Percentiles rank a stretch among this genome's conserved stretches.
Evolutionary conservation across 2,888 invertebrate species (phyloP).

Genomic region (Ellobium chinense): DNA sequence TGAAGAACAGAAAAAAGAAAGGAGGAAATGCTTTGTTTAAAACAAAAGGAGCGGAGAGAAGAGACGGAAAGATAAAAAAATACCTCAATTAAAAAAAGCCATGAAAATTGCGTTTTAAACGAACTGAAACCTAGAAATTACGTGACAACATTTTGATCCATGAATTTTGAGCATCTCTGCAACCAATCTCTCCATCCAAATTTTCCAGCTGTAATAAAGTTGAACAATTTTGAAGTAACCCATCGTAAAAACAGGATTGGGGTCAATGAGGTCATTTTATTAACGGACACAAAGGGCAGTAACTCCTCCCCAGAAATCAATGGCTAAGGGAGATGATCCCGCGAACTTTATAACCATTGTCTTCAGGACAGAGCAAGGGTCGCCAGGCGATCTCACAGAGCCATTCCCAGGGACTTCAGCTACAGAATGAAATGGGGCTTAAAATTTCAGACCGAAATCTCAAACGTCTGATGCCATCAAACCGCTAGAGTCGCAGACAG

Average conservation of each 20-base stretch:
- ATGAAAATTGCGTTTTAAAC: too few relatives aligned
- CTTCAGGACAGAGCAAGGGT: not conserved
- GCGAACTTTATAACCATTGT: not conserved
- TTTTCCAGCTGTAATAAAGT: too few relatives aligned
- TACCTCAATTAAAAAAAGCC: too few relatives aligned
- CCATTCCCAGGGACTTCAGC: slow-evolving; percentile 2
- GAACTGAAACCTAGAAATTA: too few relatives aligned
- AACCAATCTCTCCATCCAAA: too few relatives aligned
- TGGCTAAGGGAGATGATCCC: not conserved
- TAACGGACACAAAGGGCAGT: not conserved
- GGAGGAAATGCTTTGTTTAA: too few relatives aligned
- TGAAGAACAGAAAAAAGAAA: too few relatives aligned
- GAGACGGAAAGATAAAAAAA: too few relatives aligned
- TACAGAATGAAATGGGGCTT: slow-evolving; percentile 19
- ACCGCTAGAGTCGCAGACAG: not conserved
- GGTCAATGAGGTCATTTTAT: slow-evolving; percentile 28
- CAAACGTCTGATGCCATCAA: not conserved
- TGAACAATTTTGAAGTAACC: too few relatives aligned
- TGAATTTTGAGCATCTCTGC: too few relatives aligned
- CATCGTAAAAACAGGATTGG: not conserved
- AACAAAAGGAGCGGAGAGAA: too few relatives aligned
- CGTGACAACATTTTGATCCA: too few relatives aligned
- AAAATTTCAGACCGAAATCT: not conserved
- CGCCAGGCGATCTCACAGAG: not conserved
- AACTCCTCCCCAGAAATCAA: not conserved